These are phyloP conservation scores for Plecotus auritus DNA, from an alignment of 2,113 vertebrate species.

Conservation along the genomic window DNA sequence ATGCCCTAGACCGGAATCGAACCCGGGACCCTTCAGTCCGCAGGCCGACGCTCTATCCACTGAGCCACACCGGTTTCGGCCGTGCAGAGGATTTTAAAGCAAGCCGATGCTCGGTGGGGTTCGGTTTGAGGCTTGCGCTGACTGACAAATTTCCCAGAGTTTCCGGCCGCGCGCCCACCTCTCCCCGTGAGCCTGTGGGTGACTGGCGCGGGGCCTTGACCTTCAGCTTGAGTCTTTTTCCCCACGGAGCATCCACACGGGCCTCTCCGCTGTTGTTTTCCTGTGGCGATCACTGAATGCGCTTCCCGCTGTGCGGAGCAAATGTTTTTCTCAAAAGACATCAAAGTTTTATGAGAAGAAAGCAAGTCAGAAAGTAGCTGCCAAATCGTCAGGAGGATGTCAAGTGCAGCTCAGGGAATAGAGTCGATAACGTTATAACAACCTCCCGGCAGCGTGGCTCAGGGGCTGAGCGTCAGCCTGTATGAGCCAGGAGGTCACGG, in stretches of 20 bases:
- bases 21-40: too few species aligned
- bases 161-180: not conserved
- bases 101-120: not conserved
- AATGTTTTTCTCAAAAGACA: not conserved
- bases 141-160: not conserved
- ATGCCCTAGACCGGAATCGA: too few species aligned
- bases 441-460: not conserved
- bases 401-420: not conserved
- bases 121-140: not conserved
- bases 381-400: not conserved
- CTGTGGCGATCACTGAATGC: not conserved
- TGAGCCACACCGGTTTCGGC: too few species aligned
- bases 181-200: not conserved
- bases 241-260: not conserved
- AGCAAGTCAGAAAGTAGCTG: not conserved
- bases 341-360: not conserved
- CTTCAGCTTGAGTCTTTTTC: not conserved
- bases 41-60: too few species aligned
- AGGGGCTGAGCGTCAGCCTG: too few species aligned
- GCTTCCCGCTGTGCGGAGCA: not conserved
- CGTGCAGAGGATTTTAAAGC: not conserved
- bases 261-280: not conserved
- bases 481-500: too few species aligned
- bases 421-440: rapidly evolving
- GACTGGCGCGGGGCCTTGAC: not conserved